A percentile compares a stretch with the other conserved stretches of the same genome.
phyloP scores from a whole-genome alignment of 2,797 vertebrate genomes.

The Alca torda region DNA sequence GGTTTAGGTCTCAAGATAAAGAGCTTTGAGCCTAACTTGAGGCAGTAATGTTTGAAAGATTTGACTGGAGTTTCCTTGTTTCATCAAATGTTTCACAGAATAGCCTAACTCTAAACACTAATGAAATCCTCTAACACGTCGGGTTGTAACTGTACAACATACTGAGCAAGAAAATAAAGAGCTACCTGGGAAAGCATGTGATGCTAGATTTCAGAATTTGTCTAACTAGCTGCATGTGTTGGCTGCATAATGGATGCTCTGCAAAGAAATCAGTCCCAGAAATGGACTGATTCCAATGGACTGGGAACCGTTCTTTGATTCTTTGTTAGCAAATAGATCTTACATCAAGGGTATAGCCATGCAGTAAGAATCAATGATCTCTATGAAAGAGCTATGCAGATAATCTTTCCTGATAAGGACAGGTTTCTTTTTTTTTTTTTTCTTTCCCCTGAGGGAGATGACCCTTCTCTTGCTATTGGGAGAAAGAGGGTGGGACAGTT shows the following conservation, averaged over 20 bases:
- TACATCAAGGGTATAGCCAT: neutral
- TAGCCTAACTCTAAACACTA: neutral
- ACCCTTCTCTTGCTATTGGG: neutral
- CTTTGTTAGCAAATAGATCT: neutral
- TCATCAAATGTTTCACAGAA: neutral
- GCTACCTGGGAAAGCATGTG: neutral
- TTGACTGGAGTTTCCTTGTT: constrained; percentile 16
- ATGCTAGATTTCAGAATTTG: neutral
- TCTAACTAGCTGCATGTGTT: neutral
- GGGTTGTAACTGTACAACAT: neutral
- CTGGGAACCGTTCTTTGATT: neutral
- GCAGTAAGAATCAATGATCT: neutral
- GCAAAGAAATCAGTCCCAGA: neutral
- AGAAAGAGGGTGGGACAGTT: neutral
- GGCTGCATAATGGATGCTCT: neutral
- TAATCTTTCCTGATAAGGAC: neutral
- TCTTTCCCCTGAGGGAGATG: too few relatives aligned
- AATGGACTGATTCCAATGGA: neutral
- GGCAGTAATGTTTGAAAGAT: neutral
- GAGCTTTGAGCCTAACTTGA: neutral
- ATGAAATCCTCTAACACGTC: neutral
- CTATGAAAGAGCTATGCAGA: neutral
- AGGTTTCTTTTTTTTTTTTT: neutral
- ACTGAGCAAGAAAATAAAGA: neutral
- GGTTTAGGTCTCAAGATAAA: neutral